Base-by-base conservation (phyloP, 1,140 invertebrate species). In the Carcinoscorpius rotundicauda region DNA sequence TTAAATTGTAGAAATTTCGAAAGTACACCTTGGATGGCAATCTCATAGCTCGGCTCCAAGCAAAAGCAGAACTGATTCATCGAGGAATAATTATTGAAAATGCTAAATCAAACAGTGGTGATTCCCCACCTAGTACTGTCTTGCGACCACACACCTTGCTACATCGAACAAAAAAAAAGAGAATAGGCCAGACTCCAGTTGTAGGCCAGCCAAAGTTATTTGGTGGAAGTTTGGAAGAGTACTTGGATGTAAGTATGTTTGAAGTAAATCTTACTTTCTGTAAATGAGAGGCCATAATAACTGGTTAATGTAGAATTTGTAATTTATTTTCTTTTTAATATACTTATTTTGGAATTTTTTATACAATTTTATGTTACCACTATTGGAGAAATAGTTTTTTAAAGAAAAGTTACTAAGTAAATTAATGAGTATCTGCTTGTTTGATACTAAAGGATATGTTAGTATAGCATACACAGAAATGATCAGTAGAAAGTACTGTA, bases 201-300 rank as follows among this genome's bases (percentile, higher is more conserved):
- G 84, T 84, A 73, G 86, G 87, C 0, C 87, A 89, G 70, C 90
- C 91, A 3, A 89, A 92, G 73, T 78, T 95, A 59, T 97, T 96
- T 79, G 93, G 92, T n/a, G 92, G 93, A 49, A 92, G 88, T 64
- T 76, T 97, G 11, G 92, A 95, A 74, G 91, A 95, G 73, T 94
- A 93, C 75, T 79, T 95, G 69, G 92, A 82, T 70, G 76, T 77
- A 69, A 73, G 71, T 10, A 70, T 29, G 29, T 29, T 29, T 29
- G 29, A 29, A 29, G 29, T 29, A 29, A 29, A 29, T 29, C 29
- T 29, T 29, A 29, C 29, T 29, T 29, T 29, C 29, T 29, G 29
- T 29, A 29, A 29, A 29, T 29, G 29, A 29, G 29, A 29, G 29
- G 29, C 29, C 29, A 29, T 29, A 29, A 29, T 29, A 29, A 29